These are phyloP conservation scores for Diorhabda sublineata DNA, from an alignment of 1,140 invertebrate genomes.

Conservation along the genomic window DNA sequence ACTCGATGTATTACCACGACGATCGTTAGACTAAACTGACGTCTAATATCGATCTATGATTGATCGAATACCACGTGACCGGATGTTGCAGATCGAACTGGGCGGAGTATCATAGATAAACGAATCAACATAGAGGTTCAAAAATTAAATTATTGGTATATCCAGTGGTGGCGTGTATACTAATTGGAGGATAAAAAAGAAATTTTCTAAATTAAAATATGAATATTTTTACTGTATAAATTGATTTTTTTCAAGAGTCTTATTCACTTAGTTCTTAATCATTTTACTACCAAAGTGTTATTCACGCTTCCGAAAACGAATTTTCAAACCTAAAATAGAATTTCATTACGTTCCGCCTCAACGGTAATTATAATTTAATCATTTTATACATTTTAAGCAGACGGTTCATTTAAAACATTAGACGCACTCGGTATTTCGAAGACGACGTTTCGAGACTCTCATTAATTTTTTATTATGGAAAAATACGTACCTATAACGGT, in stretches of 20 bases:
- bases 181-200: no score
- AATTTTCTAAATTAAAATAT: no score
- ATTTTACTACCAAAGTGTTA: conserved; percentile 17
- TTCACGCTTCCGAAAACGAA: conserved; percentile 14
- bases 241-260: neutral
- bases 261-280: conserved; percentile 14
- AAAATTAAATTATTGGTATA: no score
- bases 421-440: conserved; percentile 8
- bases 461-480: conserved; percentile 23
- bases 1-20: no score
- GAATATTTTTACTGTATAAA: no score
- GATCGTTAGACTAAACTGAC: no score
- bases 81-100: no score
- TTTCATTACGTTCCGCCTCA: conserved; percentile 29
- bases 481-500: conserved; percentile 79
- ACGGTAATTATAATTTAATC: conserved; percentile 32
- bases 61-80: no score
- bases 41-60: no score
- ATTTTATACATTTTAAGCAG: conserved; percentile 32
- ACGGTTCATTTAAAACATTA: conserved; percentile 21
- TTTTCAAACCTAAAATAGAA: conserved; percentile 27
- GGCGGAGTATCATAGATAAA: no score
- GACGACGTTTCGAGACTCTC: conserved; percentile 24
- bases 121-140: no score
- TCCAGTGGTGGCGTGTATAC: no score